These are phyloP conservation scores for Acromyrmex echinatior DNA, from an alignment of 1,140 invertebrate genomes.

Conservation along the genomic window DNA sequence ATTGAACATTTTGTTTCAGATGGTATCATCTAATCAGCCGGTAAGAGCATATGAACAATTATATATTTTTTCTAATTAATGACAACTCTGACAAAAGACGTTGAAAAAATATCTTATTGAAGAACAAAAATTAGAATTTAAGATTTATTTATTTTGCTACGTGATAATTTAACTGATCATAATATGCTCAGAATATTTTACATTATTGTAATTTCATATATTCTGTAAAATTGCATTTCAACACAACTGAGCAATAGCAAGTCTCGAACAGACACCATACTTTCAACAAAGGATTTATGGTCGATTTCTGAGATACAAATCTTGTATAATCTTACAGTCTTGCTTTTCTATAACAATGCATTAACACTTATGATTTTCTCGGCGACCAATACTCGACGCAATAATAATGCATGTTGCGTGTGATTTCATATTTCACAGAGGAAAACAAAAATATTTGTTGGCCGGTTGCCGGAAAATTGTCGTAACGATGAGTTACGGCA, in stretches of 20 bases:
- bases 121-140: constrained; percentile 12
- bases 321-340: background rate
- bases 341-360: background rate
- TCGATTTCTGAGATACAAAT: constrained; percentile 82
- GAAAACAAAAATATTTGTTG: constrained; percentile 86
- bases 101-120: constrained; percentile 29
- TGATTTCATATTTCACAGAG: constrained; percentile 77
- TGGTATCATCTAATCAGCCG: constrained; percentile 82
- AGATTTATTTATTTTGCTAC: background rate
- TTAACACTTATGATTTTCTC: background rate
- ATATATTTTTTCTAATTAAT: background rate
- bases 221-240: constrained; percentile 65
- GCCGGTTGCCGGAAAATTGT: constrained; percentile 85
- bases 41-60: constrained; percentile 75
- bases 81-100: background rate
- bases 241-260: constrained; percentile 80
- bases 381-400: background rate
- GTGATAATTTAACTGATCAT: constrained; percentile 19
- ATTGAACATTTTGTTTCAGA: constrained; percentile 70
- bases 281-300: constrained; percentile 75
- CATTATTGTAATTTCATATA: constrained; percentile 74
- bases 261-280: constrained; percentile 85
- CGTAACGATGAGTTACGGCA: constrained; percentile 84
- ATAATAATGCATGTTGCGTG: constrained; percentile 12
- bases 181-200: constrained; percentile 73